Evolutionary conservation across 2,797 vertebrate species (phyloP).

Genomic region (Anguilla marmorata): DNA sequence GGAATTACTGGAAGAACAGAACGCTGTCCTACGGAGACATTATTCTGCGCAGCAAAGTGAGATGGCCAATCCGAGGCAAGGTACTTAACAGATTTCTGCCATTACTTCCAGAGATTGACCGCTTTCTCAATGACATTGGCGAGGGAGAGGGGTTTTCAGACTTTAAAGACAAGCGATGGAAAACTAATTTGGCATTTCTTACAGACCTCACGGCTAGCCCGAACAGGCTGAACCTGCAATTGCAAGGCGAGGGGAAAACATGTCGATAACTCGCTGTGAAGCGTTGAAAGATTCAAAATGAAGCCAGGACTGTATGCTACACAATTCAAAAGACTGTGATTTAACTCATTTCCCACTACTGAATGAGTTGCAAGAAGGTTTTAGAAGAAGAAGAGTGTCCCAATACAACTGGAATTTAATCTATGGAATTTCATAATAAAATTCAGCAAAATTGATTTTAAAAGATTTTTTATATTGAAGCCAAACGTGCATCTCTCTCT

Average conservation of each 20-base stretch:
- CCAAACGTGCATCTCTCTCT: no score
- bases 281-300: slow-evolving; percentile 33
- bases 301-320: slow-evolving; percentile 19
- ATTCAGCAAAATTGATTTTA: no score
- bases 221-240: slow-evolving; percentile 27
- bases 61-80: slow-evolving; percentile 31
- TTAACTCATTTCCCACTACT: slow-evolving; percentile 16
- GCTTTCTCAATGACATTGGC: slow-evolving; percentile 26
- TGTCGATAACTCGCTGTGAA: slow-evolving; percentile 13
- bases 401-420: no score
- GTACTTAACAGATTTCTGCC: slow-evolving; percentile 22
- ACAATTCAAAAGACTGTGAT: slow-evolving; percentile 22
- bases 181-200: slow-evolving; percentile 31
- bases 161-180: slow-evolving; percentile 28
- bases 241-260: slow-evolving; percentile 29
- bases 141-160: slow-evolving; percentile 27
- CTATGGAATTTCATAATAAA: no score
- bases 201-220: slow-evolving; percentile 8
- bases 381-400: background rate
- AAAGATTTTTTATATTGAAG: no score
- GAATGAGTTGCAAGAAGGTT: background rate
- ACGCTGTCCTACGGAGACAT: slow-evolving; percentile 14
- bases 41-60: slow-evolving; percentile 27
- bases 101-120: slow-evolving; percentile 19
- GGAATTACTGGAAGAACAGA: slow-evolving; percentile 23